A percentile compares a stretch with the other conserved stretches of the same genome.
Conservation (phyloP, 2,888 invertebrate species). For the Rhopalosiphum nymphaeae region DNA sequence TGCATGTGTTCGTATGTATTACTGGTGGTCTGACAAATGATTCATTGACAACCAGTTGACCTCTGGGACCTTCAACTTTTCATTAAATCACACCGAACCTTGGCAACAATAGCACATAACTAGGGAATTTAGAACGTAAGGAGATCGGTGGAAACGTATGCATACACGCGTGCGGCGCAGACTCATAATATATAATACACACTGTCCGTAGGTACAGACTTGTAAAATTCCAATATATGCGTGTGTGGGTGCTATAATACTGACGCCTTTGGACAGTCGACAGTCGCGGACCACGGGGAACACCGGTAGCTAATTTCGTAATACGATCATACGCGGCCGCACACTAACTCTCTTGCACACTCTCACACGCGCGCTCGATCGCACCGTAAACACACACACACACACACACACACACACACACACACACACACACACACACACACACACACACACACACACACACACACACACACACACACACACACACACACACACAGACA, state of each 20-base stretch:
- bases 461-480: neutral
- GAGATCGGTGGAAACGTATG: slow-evolving; percentile 40
- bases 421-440: neutral
- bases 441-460: neutral
- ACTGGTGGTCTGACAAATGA: slow-evolving; percentile 48
- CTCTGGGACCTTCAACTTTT: slow-evolving; percentile 63
- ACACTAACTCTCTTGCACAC: neutral
- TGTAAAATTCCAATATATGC: neutral
- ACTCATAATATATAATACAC: neutral
- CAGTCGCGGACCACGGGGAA: slow-evolving; percentile 44
- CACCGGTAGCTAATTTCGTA: slow-evolving; percentile 58
- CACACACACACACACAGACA: neutral
- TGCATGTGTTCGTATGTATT: neutral
- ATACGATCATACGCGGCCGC: neutral
- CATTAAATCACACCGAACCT: slow-evolving; percentile 47
- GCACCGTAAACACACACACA: neutral
- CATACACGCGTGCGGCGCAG: neutral
- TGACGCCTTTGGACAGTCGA: slow-evolving; percentile 40
- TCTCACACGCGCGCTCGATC: too few relatives aligned
- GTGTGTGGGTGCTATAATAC: slow-evolving; percentile 6
- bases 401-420: neutral
- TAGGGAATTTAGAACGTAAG: slow-evolving; percentile 58
- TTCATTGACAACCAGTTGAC: slow-evolving; percentile 65
- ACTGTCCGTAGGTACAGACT: neutral
- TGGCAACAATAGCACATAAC: slow-evolving; percentile 44